Percentiles rank a stretch among this genome's conserved stretches.
Evolutionary conservation across 92 coral and sea anemone genomes (phyloP).

Genomic region (Meandrina meandrites): DNA sequence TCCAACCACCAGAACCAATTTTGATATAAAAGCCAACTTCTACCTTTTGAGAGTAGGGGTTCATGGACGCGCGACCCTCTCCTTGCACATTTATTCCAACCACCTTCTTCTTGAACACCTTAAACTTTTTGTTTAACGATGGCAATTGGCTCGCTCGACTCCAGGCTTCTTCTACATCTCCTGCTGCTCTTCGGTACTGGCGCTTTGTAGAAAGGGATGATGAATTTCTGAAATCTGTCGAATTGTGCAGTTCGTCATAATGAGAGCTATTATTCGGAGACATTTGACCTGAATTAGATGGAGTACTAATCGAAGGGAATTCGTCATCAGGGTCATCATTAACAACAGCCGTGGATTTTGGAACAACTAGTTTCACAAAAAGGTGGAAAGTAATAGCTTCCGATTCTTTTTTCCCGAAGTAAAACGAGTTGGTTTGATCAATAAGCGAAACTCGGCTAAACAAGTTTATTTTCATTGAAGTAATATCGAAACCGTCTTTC

Average conservation of each 20-base stretch:
- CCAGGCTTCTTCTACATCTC: neutral
- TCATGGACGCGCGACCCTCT: neutral
- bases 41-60: neutral
- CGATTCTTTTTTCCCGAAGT: constrained; percentile 17
- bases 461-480: constrained; percentile 23
- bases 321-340: neutral
- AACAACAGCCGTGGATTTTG: neutral
- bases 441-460: constrained; percentile 35
- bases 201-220: neutral
- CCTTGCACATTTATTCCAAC: constrained; percentile 8
- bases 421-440: constrained; percentile 6
- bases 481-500: constrained; percentile 30
- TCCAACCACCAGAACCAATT: neutral
- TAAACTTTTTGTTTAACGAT: neutral
- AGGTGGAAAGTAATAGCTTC: neutral
- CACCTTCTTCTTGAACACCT: constrained; percentile 19
- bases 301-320: neutral
- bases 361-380: constrained; percentile 17
- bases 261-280: neutral
- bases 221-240: constrained; percentile 1
- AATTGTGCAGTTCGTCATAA: neutral
- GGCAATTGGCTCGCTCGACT: neutral
- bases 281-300: neutral
- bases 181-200: neutral
- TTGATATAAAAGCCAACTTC: neutral